These are phyloP conservation scores for Terebella lapidaria DNA, from an alignment of 2,888 invertebrate species.

Conservation along the genomic window DNA sequence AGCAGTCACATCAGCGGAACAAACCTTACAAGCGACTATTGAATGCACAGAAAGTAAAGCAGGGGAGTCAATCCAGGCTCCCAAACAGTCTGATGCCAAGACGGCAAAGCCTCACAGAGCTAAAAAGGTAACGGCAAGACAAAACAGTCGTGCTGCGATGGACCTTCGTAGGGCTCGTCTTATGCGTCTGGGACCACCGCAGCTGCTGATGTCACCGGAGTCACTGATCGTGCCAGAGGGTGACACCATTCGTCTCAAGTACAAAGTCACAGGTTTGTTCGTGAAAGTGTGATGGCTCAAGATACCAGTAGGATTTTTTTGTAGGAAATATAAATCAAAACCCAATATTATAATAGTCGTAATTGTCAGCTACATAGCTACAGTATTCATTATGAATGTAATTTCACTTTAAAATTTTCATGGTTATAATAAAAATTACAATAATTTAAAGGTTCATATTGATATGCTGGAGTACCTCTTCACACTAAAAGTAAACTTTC, in stretches of 20 bases:
- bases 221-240: slow-evolving; percentile 1
- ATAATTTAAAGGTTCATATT: no score
- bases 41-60: background rate
- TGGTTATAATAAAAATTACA: no score
- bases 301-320: no score
- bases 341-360: no score
- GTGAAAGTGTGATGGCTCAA: no score
- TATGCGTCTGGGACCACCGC: background rate
- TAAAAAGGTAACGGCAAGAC: background rate
- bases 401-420: no score
- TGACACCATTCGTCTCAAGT: background rate
- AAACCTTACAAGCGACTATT: background rate
- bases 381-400: no score
- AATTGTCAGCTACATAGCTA: no score
- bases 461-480: no score
- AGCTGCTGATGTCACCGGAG: slow-evolving; percentile 2
- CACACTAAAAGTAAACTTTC: no score
- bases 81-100: background rate
- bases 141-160: background rate
- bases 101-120: background rate
- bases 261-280: slow-evolving; percentile 1
- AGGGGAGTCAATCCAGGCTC: background rate
- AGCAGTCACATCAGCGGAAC: no score
- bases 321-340: no score
- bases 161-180: background rate